Conservation (phyloP, 2,113 vertebrate genomes). For the Salvelinus sp. region DNA sequence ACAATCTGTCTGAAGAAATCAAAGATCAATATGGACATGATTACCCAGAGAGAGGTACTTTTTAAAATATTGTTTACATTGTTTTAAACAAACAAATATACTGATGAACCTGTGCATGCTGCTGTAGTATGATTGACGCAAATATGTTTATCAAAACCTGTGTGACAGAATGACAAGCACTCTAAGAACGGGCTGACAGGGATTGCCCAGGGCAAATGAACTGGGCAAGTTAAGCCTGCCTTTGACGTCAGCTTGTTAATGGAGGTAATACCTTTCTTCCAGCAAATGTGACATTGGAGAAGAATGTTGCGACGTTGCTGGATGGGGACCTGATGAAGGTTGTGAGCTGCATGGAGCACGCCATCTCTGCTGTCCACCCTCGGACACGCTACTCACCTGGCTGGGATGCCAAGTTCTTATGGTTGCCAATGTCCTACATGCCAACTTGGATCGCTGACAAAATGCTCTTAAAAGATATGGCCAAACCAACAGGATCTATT, state of each 20-base stretch:
- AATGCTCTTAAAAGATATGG: slow-evolving; percentile 64
- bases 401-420: slow-evolving; percentile 75
- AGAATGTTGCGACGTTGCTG: slow-evolving; percentile 39
- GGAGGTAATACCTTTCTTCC: background rate
- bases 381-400: slow-evolving; percentile 69
- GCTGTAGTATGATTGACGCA: background rate
- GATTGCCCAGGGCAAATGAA: background rate
- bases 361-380: slow-evolving; percentile 74
- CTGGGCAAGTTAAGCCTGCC: background rate
- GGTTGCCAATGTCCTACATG: slow-evolving; percentile 76
- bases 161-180: background rate
- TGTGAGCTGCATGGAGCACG: slow-evolving; percentile 80
- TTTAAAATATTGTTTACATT: no score
- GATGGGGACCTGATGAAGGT: slow-evolving; percentile 76
- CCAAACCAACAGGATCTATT: slow-evolving; percentile 45
- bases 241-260: background rate
- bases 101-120: background rate
- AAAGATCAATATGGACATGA: slow-evolving; percentile 73
- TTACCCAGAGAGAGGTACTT: slow-evolving; percentile 70
- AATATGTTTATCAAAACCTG: background rate
- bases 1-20: slow-evolving; percentile 61
- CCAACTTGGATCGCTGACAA: slow-evolving; percentile 77
- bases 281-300: slow-evolving; percentile 34
- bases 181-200: background rate
- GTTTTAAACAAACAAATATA: background rate